phyloP scores from a whole-genome alignment of 2,888 invertebrate genomes.

The Lasius fuliginosus region DNA sequence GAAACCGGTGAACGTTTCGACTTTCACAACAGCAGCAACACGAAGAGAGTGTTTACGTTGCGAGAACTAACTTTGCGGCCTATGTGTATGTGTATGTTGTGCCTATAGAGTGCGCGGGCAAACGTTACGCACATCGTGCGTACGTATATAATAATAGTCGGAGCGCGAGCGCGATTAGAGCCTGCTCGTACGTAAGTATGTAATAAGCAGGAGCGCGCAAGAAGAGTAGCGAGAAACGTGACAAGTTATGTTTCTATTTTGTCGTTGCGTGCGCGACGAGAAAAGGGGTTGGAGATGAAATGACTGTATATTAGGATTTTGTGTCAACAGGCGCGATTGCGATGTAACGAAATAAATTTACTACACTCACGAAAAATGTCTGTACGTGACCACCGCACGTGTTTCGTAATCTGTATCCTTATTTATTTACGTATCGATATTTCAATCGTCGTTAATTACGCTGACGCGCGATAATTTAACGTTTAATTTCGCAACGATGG shows the following conservation, averaged over 20 bases:
- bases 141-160: constrained; percentile 64
- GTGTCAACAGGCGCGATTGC: constrained; percentile 28
- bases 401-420: neutral
- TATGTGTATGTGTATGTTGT: constrained; percentile 14
- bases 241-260: constrained; percentile 48
- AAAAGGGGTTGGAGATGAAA: constrained; percentile 34
- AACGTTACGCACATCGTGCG: constrained; percentile 36
- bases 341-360: constrained; percentile 57
- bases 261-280: constrained; percentile 22
- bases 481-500: constrained; percentile 6
- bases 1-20: constrained; percentile 34
- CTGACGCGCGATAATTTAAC: constrained; percentile 42
- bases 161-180: constrained; percentile 50
- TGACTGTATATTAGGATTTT: constrained; percentile 54
- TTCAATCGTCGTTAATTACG: constrained; percentile 29
- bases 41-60: constrained; percentile 38
- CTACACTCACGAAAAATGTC: constrained; percentile 33
- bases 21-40: constrained; percentile 39
- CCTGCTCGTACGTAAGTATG: constrained; percentile 38
- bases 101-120: neutral
- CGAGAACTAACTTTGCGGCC: constrained; percentile 7
- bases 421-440: constrained; percentile 36
- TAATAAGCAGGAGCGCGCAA: constrained; percentile 49
- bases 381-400: neutral
- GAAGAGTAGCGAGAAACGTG: constrained; percentile 35